A percentile compares a stretch with the other conserved stretches of the same genome.
Evolutionary conservation across 53 echinoderm and acorn worm species (phyloP).

Genomic region (Actinopyga echinites): DNA sequence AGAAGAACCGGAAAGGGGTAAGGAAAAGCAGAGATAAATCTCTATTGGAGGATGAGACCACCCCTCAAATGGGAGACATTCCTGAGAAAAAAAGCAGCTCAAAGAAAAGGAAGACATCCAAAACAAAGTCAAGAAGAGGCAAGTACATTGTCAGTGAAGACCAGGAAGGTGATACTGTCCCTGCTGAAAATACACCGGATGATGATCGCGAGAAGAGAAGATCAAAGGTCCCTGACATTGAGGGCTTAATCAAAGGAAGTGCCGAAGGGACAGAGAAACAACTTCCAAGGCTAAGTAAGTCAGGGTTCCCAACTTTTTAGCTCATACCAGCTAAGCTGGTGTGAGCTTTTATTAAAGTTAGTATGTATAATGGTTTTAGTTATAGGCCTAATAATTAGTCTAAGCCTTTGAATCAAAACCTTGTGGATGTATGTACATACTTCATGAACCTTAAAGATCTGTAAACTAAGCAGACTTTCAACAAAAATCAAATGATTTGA

Average conservation of each 20-base stretch:
- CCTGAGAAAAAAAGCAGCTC: conserved; percentile 49
- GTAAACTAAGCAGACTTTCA: too few relatives aligned
- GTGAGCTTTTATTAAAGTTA: too few relatives aligned
- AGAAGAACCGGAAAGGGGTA: conserved; percentile 13
- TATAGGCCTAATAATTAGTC: too few relatives aligned
- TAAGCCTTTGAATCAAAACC: too few relatives aligned
- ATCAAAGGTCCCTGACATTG: conserved; percentile 51
- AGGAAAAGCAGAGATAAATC: neutral
- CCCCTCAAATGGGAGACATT: neutral
- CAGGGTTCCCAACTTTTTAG: too few relatives aligned
- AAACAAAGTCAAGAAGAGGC: conserved; percentile 32
- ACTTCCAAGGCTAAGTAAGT: conserved; percentile 81
- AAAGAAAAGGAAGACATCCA: conserved; percentile 59
- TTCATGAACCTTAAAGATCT: too few relatives aligned
- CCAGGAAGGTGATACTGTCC: neutral
- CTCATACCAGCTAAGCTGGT: too few relatives aligned
- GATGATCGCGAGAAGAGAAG: conserved; percentile 55
- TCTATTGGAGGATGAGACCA: neutral
- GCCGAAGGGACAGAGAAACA: conserved; percentile 56
- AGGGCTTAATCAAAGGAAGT: conserved; percentile 53
- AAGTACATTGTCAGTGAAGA: conserved; percentile 44
- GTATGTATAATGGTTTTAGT: too few relatives aligned
- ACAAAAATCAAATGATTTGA: too few relatives aligned
- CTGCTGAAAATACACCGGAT: conserved; percentile 18
- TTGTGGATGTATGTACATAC: too few relatives aligned